Conservation (phyloP, 2,797 vertebrate species). For the Rhinogobio ventralis region DNA sequence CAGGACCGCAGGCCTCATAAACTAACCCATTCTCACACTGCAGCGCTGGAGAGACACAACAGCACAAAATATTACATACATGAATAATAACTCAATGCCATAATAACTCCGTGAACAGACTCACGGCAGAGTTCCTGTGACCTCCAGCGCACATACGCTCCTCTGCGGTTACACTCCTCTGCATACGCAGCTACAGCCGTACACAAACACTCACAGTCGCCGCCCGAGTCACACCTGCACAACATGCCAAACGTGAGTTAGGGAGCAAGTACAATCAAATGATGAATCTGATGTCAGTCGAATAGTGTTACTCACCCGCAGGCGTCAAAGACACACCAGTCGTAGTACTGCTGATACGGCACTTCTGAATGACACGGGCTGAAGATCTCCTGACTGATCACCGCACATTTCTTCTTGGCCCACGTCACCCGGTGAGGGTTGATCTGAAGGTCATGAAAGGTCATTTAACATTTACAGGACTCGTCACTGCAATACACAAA, state of each 20-base stretch:
- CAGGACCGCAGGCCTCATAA: constrained; percentile 86
- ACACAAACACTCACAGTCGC: constrained; percentile 93
- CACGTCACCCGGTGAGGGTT: constrained; percentile 83
- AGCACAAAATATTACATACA: background rate
- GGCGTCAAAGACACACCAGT: constrained; percentile 90
- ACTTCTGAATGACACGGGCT: constrained; percentile 81
- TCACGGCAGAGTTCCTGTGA: constrained; percentile 92
- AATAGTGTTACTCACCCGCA: constrained; percentile 82
- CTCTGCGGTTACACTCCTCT: constrained; percentile 83
- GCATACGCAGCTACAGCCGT: constrained; percentile 87
- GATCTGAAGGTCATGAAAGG: constrained; percentile 65
- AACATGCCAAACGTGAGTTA: background rate
- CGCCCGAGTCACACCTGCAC: constrained; percentile 88
- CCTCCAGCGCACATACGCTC: constrained; percentile 85
- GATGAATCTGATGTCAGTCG: background rate
- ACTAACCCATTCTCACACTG: constrained; percentile 88
- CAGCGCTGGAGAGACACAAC: constrained; percentile 76
- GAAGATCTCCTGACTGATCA: constrained; percentile 82
- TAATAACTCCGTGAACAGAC: constrained; percentile 52
- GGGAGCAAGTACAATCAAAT: background rate
- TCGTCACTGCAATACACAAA: background rate
- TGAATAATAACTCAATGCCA: background rate
- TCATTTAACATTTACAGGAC: background rate
- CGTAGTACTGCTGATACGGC: constrained; percentile 85
- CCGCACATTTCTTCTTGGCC: constrained; percentile 83